Base-by-base conservation (phyloP, 1,140 invertebrate species). In the Pogonus chalceus region DNA sequence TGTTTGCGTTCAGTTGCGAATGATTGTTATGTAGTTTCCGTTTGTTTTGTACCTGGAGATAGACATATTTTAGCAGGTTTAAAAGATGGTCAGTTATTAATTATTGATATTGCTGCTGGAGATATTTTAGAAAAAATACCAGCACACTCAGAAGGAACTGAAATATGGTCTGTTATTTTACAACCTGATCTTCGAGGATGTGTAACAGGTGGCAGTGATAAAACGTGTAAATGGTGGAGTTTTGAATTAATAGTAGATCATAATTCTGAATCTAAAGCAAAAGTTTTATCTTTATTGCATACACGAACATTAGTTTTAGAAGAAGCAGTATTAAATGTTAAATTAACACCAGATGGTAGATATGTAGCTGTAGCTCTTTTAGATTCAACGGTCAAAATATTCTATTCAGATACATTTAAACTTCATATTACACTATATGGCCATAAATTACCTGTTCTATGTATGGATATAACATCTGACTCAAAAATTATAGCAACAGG, bases 361-460 rank as follows among this genome's bases (percentile, higher is more conserved):
- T 88, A 93, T 60, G 68, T 99, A 16, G 94, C 93, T 3, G 90
- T 92, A 22, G 84, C 92, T 1, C 71, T 98, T 12, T 69, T 98
- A 1, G 93, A 99, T 73, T 88, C 82, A 14, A 99, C 94, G 14
- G 89, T 98, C 0, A 95, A 97, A 73, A 85, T 99, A 58, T 97
- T 96, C 70, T 98, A 95, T 66, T 63, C 88, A 12, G 94, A 98
- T 65, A 87, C 88, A 18, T 85, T 97, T 53, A 98, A 97, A 79
- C 87, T 91, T 72, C 62, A 95, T 69, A 65, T 97, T 20, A 91
- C 91, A 0, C 76, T 99, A 0, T 99, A 99, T 67, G 96, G 96
- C 0, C 96, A 99, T 70, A 96, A 94, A 67, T 72, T 98, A 37
- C 96, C 97, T 1, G 91, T 98, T 0, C 73, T 91, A 0, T 90